Percentiles rank a stretch among this genome's conserved stretches.
phyloP scores from a whole-genome alignment of 2,888 invertebrate genomes.

The Allolobophora icterica region DNA sequence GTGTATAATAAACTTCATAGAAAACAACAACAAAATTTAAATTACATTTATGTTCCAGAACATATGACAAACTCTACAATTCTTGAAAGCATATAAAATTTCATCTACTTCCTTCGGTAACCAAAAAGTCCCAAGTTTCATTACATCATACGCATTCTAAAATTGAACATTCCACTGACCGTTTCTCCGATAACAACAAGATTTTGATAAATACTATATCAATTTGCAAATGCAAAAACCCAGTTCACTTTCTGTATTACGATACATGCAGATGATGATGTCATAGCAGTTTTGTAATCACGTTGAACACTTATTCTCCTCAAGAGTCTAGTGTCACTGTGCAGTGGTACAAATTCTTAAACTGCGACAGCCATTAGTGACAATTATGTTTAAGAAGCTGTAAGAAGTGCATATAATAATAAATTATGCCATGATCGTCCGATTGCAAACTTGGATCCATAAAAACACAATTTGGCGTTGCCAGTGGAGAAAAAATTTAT shows the following conservation, averaged over 20 bases:
- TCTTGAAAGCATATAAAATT: slow-evolving; percentile 13
- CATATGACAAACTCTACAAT: slow-evolving; percentile 7
- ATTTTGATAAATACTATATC: background rate
- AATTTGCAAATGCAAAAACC: background rate
- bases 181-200: background rate
- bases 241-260: background rate
- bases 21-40: background rate
- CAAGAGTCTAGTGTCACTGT: background rate
- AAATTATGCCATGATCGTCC: background rate
- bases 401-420: background rate
- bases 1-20: background rate
- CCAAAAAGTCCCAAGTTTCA: background rate
- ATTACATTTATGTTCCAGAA: slow-evolving; percentile 2
- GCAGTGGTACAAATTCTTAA: background rate
- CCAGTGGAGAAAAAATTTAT: background rate
- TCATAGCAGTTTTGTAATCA: background rate
- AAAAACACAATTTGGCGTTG: background rate
- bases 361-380: background rate
- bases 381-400: background rate
- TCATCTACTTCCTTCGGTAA: background rate
- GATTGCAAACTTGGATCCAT: background rate
- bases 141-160: background rate
- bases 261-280: background rate
- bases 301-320: background rate
- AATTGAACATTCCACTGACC: background rate